Evolutionary conservation across 2,888 invertebrate genomes (phyloP), one percentile per base, ranked within the genome.

Genomic region (Gryllus longicercus): DNA sequence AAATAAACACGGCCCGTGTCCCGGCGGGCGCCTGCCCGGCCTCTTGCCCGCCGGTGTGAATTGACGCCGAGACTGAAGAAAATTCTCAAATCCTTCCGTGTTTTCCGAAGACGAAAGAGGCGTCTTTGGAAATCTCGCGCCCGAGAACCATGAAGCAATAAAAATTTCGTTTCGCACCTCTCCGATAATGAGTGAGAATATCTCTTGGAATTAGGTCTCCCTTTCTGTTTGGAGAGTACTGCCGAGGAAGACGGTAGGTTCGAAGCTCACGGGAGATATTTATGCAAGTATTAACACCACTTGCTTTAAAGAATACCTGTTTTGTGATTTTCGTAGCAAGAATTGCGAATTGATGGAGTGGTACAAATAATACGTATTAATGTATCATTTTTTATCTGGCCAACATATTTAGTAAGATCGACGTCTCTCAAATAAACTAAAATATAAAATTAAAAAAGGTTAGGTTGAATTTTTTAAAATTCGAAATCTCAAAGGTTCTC

Each of bases 31-130:
- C 38, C 8, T 38, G 38, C 38, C 38, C 38, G 38, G 1, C 38
- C 38, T 8, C 8, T 38, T 38, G 38, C 63, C 5, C 63, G 14
- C 12, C 11, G 63, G 63, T 63, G 63, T 63, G 11, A 63, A 63
- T 14, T 63, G 63, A 63, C 11, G 63, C 63, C n/a, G 63, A 63
- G 63, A 63, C 14, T 63, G 14, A 63, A 14, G 63, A 63, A 63
- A 63, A 63, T 63, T 16, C 63, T 63, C n/a, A 63, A 63, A 63
- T 63, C 63, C 63, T 63, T 63, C 63, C 63, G 14, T 63, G 63
- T 63, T 63, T 63, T 63, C n/a, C 63, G n/a, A 63, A 11, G 63
- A 63, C 14, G 4, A 63, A 63, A 63, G n/a, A 63, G 63, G 38
- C 38, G 38, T 0, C 38, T 38, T 38, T 38, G 38, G n/a, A n/a